Conservation (phyloP, 2,113 vertebrate genomes). For the Prionailurus bengalensis region DNA sequence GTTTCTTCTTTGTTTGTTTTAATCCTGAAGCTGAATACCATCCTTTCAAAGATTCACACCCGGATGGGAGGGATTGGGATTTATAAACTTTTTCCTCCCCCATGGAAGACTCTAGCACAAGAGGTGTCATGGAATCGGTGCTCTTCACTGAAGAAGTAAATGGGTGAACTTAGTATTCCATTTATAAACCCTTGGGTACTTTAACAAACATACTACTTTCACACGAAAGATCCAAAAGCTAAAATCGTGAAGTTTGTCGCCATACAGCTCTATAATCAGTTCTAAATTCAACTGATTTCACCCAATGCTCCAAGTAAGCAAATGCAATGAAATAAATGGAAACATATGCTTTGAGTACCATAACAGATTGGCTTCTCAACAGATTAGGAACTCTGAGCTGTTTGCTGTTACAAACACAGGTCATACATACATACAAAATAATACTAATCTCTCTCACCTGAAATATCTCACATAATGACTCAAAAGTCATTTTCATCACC, state of each 20-base stretch:
- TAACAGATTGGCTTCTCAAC: slow-evolving; percentile 19
- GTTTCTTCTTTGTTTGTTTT: background rate
- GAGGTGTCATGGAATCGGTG: background rate
- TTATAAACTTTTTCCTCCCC: background rate
- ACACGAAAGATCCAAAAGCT: background rate
- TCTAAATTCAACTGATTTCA: slow-evolving; percentile 58
- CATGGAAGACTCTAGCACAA: background rate
- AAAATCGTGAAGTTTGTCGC: slow-evolving; percentile 18
- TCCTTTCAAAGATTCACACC: background rate
- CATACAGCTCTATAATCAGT: slow-evolving; percentile 14
- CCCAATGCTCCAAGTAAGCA: slow-evolving; percentile 55
- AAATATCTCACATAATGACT: background rate
- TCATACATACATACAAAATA: background rate
- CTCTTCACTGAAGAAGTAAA: background rate
- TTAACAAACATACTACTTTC: background rate
- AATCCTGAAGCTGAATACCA: background rate
- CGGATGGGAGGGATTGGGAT: background rate
- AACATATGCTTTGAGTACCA: slow-evolving; percentile 14
- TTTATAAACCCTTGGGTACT: background rate
- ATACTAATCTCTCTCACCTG: background rate
- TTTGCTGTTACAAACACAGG: slow-evolving; percentile 33
- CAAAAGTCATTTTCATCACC: slow-evolving; percentile 21
- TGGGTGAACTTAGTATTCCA: background rate
- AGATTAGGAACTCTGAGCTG: slow-evolving; percentile 29
- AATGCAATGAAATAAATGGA: slow-evolving; percentile 58